Evolutionary conservation across 1,140 invertebrate species (phyloP).

Genomic region (Brachionus calyciflorus): DNA sequence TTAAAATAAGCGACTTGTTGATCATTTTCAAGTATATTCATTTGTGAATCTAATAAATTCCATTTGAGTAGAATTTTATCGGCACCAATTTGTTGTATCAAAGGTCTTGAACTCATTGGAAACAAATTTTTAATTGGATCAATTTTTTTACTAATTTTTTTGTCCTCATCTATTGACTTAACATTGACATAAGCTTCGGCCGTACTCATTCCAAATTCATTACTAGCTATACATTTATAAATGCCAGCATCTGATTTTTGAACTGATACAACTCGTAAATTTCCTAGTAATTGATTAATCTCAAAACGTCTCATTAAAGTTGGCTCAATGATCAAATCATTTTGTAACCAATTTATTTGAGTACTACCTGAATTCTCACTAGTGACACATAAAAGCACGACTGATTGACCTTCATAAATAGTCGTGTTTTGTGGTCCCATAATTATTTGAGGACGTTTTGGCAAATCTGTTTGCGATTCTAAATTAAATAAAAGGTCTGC

Average conservation of each 20-base stretch:
- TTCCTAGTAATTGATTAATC: slow-evolving; percentile 43
- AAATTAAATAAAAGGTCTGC: slow-evolving; percentile 47
- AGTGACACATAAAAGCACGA: slow-evolving; percentile 37
- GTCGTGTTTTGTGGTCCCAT: slow-evolving; percentile 48
- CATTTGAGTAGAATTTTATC: slow-evolving; percentile 46
- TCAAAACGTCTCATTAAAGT: slow-evolving; percentile 45
- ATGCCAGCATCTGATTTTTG: slow-evolving; percentile 46
- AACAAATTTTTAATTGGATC: slow-evolving; percentile 60
- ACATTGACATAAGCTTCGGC: slow-evolving; percentile 42
- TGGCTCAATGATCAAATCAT: slow-evolving; percentile 43
- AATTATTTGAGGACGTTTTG: slow-evolving; percentile 20
- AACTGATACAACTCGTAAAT: slow-evolving; percentile 44
- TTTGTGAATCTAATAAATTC: slow-evolving; percentile 35
- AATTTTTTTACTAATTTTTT: slow-evolving; percentile 60
- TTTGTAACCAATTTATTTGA: slow-evolving; percentile 47
- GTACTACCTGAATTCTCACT: not conserved
- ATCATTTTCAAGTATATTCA: not conserved
- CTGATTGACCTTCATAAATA: slow-evolving; percentile 36
- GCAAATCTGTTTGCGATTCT: not conserved
- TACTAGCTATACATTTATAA: slow-evolving; percentile 48
- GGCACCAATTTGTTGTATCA: not conserved
- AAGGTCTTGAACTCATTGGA: not conserved
- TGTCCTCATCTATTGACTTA: slow-evolving; percentile 14
- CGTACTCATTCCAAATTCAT: slow-evolving; percentile 37
- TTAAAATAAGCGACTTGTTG: not conserved